Evolutionary conservation across 2,888 invertebrate species (phyloP).

Genomic region (Ypsolopha sequella): DNA sequence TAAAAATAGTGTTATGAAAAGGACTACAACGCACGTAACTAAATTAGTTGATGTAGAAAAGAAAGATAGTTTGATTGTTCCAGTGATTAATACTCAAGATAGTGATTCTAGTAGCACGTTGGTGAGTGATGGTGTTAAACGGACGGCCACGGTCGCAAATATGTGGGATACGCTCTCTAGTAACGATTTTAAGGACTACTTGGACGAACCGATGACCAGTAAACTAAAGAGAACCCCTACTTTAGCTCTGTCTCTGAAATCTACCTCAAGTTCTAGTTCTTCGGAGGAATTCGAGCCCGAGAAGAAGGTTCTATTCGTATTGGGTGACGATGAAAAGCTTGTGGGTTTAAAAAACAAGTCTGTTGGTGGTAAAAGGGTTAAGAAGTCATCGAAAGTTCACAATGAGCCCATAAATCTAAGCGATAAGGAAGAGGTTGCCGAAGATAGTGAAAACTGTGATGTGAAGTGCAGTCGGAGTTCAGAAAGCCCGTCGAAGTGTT

Average conservation of each 20-base stretch:
- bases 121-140: conserved; percentile 39
- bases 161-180: conserved; percentile 52
- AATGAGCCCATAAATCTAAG: conserved; percentile 29
- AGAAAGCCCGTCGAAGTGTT: conserved; percentile 54
- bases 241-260: conserved; percentile 33
- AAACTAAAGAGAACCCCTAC: conserved; percentile 41
- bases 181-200: conserved; percentile 11
- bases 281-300: conserved; percentile 38
- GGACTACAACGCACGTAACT: conserved; percentile 17
- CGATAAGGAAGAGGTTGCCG: conserved; percentile 10
- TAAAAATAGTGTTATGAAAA: conserved; percentile 14
- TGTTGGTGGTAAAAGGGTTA: conserved; percentile 46
- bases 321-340: conserved; percentile 78
- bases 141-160: conserved; percentile 43
- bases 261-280: conserved; percentile 46
- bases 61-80: conserved; percentile 26
- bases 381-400: conserved; percentile 44
- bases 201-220: conserved; percentile 23
- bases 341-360: conserved; percentile 74
- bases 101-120: conserved; percentile 27
- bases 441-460: conserved; percentile 25
- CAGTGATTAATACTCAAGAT: conserved; percentile 34
- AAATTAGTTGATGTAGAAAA: conserved; percentile 11
- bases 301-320: conserved; percentile 74
- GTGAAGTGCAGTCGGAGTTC: conserved; percentile 19